Percentiles rank a stretch among this genome's conserved stretches.
These are phyloP conservation scores for Chiridota heheva DNA, from an alignment of 35 echinoderm and acorn worm genomes.

Conservation along the genomic window DNA sequence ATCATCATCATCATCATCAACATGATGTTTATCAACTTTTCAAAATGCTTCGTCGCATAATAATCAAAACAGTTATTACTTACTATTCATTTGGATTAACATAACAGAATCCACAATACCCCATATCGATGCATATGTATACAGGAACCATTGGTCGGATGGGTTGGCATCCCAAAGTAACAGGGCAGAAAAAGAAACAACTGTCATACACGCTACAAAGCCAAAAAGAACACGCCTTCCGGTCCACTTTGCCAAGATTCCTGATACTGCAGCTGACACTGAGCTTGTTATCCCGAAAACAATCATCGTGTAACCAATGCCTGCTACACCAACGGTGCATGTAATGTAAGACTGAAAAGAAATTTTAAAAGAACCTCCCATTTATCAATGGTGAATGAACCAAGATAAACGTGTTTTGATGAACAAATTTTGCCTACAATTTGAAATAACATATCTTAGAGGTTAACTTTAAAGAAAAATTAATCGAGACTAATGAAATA, in stretches of 20 bases:
- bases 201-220: conserved; percentile 49
- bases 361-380: too few relatives aligned
- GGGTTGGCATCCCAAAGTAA: conserved; percentile 59
- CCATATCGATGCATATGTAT: conserved; percentile 78
- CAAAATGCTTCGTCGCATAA: too few relatives aligned
- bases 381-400: too few relatives aligned
- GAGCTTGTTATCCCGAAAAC: conserved; percentile 85
- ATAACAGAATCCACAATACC: conserved; percentile 85
- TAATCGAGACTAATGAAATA: too few relatives aligned
- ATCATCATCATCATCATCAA: too few relatives aligned
- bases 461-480: too few relatives aligned
- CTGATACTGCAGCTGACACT: conserved; percentile 60
- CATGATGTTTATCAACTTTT: too few relatives aligned
- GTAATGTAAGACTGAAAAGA: conserved; percentile 97
- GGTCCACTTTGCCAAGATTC: conserved; percentile 67
- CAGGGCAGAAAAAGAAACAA: conserved; percentile 53
- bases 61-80: too few relatives aligned
- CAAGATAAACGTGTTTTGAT: too few relatives aligned
- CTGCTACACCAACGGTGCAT: conserved; percentile 81
- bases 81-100: conserved; percentile 93
- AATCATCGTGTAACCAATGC: conserved; percentile 98
- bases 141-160: conserved; percentile 63
- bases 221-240: conserved; percentile 70
- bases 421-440: too few relatives aligned
- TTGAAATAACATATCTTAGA: too few relatives aligned